These are phyloP conservation scores for Cynocephalus volans DNA, from an alignment of 2,113 vertebrate species.

Conservation along the genomic window DNA sequence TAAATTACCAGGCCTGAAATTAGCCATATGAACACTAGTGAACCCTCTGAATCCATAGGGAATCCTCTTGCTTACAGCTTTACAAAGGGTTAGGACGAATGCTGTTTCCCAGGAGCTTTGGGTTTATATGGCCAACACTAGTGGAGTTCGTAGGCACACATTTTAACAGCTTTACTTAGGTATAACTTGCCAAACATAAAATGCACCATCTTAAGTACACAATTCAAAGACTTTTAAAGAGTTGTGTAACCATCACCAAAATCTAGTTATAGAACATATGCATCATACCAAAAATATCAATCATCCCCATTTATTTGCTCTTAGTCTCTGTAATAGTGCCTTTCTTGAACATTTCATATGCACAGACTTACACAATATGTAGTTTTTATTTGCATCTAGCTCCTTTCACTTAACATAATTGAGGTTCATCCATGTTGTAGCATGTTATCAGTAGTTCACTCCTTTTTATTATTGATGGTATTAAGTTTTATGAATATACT, in stretches of 20 bases:
- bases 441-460: neutral
- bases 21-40: neutral
- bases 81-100: conserved; percentile 59
- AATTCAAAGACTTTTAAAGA: neutral
- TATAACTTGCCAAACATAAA: neutral
- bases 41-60: neutral
- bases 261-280: neutral
- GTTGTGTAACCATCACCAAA: neutral
- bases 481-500: neutral
- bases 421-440: neutral
- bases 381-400: neutral
- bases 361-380: neutral
- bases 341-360: neutral
- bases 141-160: neutral
- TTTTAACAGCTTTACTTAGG: neutral
- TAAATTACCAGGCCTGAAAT: neutral
- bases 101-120: conserved; percentile 63
- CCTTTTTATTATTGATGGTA: neutral
- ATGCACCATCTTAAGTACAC: neutral
- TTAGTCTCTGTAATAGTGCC: neutral
- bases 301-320: neutral
- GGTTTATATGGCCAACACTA: conserved; percentile 22
- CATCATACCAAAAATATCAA: neutral
- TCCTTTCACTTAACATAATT: neutral
- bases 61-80: conserved; percentile 52